phyloP scores from a whole-genome alignment of 2,113 vertebrate species.

The Rhombomys opimus region DNA sequence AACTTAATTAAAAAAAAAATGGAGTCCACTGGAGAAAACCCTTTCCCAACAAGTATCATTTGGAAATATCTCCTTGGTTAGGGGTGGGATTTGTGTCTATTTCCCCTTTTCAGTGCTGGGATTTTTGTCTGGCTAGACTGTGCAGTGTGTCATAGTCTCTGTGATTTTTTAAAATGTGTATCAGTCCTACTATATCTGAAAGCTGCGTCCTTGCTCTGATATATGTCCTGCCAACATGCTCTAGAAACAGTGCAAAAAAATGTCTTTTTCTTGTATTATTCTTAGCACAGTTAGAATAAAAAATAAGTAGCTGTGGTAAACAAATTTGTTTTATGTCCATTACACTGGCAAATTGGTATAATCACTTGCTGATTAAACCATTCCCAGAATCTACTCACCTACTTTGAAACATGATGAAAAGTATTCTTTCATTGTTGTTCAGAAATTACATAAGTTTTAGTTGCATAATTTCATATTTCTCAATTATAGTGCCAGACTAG shows the following conservation, averaged over 20 bases:
- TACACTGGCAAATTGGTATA: slow-evolving; percentile 35
- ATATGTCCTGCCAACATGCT: slow-evolving; percentile 50
- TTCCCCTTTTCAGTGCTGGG: background rate
- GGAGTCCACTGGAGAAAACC: background rate
- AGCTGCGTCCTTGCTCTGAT: slow-evolving; percentile 63
- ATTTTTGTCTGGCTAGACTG: background rate
- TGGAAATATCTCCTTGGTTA: background rate
- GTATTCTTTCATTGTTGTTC: background rate
- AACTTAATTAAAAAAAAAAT: background rate
- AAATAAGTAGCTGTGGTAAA: slow-evolving; percentile 23
- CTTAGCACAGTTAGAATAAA: slow-evolving; percentile 23
- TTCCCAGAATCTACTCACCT: slow-evolving; percentile 53
- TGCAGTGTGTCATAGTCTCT: background rate
- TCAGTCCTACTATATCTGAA: background rate
- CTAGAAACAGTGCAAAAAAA: slow-evolving; percentile 66
- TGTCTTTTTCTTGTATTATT: background rate
- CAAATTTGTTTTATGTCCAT: background rate
- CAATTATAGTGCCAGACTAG: background rate
- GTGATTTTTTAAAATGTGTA: background rate
- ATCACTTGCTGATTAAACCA: slow-evolving; percentile 61
- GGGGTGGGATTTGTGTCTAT: background rate
- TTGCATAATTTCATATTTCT: background rate
- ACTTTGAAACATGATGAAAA: slow-evolving; percentile 48
- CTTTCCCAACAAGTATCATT: background rate
- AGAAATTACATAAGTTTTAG: background rate